Evolutionary conservation across 2,113 vertebrate genomes (phyloP), one percentile per base, ranked within the genome.

Genomic region (Silurus glanis): DNA sequence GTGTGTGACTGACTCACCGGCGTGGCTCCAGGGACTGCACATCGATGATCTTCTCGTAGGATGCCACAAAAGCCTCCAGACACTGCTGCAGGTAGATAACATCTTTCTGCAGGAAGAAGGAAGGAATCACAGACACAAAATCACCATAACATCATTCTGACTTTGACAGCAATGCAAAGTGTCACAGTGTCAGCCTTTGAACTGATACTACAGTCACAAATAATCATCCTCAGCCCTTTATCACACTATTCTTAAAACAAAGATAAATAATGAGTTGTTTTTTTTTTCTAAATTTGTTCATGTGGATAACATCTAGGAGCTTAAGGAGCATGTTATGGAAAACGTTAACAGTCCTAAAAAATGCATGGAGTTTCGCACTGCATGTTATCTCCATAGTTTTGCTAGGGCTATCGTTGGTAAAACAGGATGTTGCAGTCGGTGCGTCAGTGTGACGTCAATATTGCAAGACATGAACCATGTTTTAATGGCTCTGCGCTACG

Each of bases 11-110:
- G 6, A 62, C 94, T 96, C 92, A 98, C 98, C 96, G 95, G 28
- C 96, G 91, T n/a, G 97, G 97, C 90, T 96, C 96, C 94, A 97
- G 93, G 0, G 97, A 97, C 28, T 95, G 93, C n/a, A 97, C 95
- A 6, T 96, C 91, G 69, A 98, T 96, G 93, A 95, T 94, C 93
- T 95, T 97, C 92, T 99, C 96, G 12, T 97, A 98, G 91, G 94
- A 94, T 0, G 90, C 91, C 91, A 99, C 97, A 0, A 99, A 99
- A 0, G 95, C 94, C 91, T 98, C 96, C 89, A 99, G 93, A 97
- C 97, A 99, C 91, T 98, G 97, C 91, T 97, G 97, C 93, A 98
- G 95, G 92, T 97, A 98, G 21, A 88, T 90, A 90, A 96, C 95
- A 92, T 99, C 97, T 94, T 97, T 99, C 98, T 99, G 95, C 78